A percentile compares a stretch with the other conserved stretches of the same genome.
phyloP scores from a whole-genome alignment of 2,797 vertebrate genomes.

The Xerus rutilus region DNA sequence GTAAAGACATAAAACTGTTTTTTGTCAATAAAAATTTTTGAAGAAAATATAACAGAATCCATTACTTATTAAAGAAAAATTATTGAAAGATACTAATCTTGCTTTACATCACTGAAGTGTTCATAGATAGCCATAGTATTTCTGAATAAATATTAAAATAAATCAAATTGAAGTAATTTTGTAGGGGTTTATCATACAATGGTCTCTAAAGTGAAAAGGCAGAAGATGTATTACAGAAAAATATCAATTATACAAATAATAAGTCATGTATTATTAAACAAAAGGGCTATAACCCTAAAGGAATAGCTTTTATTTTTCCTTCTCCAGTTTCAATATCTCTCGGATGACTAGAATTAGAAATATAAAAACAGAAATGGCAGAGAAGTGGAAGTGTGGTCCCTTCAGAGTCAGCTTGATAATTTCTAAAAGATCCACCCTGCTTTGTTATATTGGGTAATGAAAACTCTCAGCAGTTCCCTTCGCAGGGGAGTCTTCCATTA shows the following conservation, averaged over 20 bases:
- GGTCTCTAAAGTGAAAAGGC: not conserved
- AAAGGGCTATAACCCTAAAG: not conserved
- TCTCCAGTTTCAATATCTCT: constrained; percentile 31
- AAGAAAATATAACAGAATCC: not conserved
- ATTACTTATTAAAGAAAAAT: not conserved
- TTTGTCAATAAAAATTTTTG: not conserved
- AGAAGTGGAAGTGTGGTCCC: constrained; percentile 31
- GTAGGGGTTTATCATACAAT: not conserved
- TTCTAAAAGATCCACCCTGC: constrained; percentile 62
- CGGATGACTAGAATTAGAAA: constrained; percentile 59
- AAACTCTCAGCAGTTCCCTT: constrained; percentile 71
- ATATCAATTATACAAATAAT: not conserved
- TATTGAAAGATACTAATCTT: not conserved
- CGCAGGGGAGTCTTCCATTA: constrained; percentile 70
- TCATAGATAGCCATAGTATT: accelerated
- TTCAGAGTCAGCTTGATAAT: constrained; percentile 49
- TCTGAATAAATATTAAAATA: not conserved
- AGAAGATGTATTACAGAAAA: not conserved
- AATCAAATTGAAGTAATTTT: not conserved
- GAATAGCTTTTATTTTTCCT: not conserved
- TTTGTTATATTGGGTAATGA: constrained; percentile 54
- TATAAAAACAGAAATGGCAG: constrained; percentile 54
- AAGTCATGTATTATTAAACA: not conserved
- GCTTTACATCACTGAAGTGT: not conserved
- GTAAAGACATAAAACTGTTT: not conserved